phyloP scores from a whole-genome alignment of 1,140 invertebrate genomes.

The Drosophila triauraria region DNA sequence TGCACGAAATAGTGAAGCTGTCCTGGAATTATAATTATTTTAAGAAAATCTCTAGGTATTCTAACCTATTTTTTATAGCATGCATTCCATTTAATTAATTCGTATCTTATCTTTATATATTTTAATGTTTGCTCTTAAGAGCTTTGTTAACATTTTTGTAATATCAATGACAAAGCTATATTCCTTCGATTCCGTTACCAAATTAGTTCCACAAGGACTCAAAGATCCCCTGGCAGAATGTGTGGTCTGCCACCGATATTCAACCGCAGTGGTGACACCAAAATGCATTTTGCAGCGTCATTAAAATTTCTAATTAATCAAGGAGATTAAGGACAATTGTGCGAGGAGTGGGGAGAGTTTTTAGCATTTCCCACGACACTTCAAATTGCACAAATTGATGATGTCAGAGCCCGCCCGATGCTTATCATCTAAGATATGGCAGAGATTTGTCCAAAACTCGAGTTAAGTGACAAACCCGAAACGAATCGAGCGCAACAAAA shows the following conservation, averaged over 20 bases:
- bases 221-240: slow-evolving; percentile 23
- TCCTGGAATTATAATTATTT: too few relatives aligned
- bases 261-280: slow-evolving; percentile 40
- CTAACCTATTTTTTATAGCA: too few relatives aligned
- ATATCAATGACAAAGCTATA: neutral
- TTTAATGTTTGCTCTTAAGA: too few relatives aligned
- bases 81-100: too few relatives aligned
- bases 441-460: slow-evolving; percentile 28
- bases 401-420: slow-evolving; percentile 55
- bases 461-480: slow-evolving; percentile 41
- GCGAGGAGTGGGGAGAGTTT: neutral
- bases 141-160: too few relatives aligned
- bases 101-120: too few relatives aligned
- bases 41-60: too few relatives aligned
- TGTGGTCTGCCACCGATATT: slow-evolving; percentile 55
- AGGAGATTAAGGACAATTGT: neutral
- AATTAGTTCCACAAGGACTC: slow-evolving; percentile 23
- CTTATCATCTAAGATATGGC: slow-evolving; percentile 40
- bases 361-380: slow-evolving; percentile 68
- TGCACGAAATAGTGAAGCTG: too few relatives aligned
- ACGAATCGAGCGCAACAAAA: slow-evolving; percentile 72
- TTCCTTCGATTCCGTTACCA: neutral
- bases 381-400: slow-evolving; percentile 56
- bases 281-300: slow-evolving; percentile 47
- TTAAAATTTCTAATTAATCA: slow-evolving; percentile 63